A percentile compares a stretch with the other conserved stretches of the same genome.
Evolutionary conservation across 2,888 invertebrate species (phyloP).

Genomic region (Eurytoma californica): DNA sequence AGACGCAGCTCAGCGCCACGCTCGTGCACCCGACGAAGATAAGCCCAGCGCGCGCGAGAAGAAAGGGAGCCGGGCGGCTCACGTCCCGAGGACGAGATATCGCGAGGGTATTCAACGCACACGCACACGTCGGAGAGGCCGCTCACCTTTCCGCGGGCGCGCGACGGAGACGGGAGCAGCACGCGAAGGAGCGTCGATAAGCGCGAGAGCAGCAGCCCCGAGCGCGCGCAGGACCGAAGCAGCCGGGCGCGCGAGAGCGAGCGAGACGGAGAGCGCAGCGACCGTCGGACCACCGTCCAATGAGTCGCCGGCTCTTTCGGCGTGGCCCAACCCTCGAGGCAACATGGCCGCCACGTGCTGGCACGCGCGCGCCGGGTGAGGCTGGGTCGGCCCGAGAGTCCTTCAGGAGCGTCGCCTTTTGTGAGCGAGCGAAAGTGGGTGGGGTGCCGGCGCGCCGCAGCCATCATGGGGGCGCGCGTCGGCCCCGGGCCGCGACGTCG

Average conservation of each 20-base stretch:
- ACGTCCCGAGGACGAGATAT: conserved; percentile 28
- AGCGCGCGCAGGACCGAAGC: neutral
- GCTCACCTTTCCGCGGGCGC: conserved; percentile 27
- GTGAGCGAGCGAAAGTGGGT: conserved; percentile 66
- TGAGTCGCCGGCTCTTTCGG: conserved; percentile 71
- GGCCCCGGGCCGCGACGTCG: neutral
- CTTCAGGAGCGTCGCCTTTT: conserved; percentile 63
- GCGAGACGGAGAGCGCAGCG: conserved; percentile 25
- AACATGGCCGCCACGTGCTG: conserved; percentile 71
- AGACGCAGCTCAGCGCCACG: neutral
- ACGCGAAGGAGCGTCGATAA: conserved; percentile 12
- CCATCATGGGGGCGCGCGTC: conserved; percentile 46
- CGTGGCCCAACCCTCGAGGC: conserved; percentile 72
- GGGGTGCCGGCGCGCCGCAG: conserved; percentile 47
- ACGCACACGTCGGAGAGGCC: neutral
- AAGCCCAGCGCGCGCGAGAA: conserved; percentile 1
- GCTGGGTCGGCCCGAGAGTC: conserved; percentile 65
- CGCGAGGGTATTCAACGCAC: conserved; percentile 2
- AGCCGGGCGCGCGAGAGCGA: conserved; percentile 16
- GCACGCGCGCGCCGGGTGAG: conserved; percentile 26
- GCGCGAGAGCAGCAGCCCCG: neutral
- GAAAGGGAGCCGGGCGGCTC: conserved; percentile 62
- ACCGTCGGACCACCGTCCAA: conserved; percentile 65
- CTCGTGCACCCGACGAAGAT: conserved; percentile 45
- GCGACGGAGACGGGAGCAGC: conserved; percentile 57